Percentiles rank a stretch among this genome's conserved stretches.
These are phyloP conservation scores for Lates japonicus DNA, from an alignment of 2,797 vertebrate species.

Conservation along the genomic window DNA sequence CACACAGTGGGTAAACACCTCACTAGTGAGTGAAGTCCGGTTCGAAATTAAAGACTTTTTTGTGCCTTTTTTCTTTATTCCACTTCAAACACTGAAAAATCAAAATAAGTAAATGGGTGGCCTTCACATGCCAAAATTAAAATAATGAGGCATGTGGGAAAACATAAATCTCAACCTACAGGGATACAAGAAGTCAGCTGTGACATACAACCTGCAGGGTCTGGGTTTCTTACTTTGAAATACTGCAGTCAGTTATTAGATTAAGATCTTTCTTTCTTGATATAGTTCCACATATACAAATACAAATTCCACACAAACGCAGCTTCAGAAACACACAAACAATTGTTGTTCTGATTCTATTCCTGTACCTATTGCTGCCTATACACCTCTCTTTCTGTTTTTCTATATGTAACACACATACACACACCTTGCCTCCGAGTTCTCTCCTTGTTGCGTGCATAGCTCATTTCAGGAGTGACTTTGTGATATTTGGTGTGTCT, in stretches of 20 bases:
- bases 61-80: conserved; percentile 39
- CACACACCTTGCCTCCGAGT: neutral
- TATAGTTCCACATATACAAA: conserved; percentile 25
- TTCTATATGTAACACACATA: neutral
- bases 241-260: neutral
- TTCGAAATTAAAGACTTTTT: conserved; percentile 40
- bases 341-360: neutral
- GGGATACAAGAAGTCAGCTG: conserved; percentile 8
- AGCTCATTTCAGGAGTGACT: conserved; percentile 40
- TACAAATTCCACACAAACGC: neutral
- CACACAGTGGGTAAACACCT: conserved; percentile 37
- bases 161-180: conserved; percentile 37
- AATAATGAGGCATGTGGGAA: conserved; percentile 26
- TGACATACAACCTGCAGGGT: conserved; percentile 30
- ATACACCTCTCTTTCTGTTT: neutral
- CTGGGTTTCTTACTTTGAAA: conserved; percentile 28
- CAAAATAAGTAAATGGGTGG: conserved; percentile 27
- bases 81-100: conserved; percentile 49
- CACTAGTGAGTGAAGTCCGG: conserved; percentile 38
- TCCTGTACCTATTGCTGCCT: neutral
- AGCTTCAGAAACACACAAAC: neutral
- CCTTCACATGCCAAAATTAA: conserved; percentile 14
- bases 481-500: conserved; percentile 45
- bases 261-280: neutral
- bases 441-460: conserved; percentile 15